Conservation (phyloP, 2,888 invertebrate genomes). For the Papilio demoleus region DNA sequence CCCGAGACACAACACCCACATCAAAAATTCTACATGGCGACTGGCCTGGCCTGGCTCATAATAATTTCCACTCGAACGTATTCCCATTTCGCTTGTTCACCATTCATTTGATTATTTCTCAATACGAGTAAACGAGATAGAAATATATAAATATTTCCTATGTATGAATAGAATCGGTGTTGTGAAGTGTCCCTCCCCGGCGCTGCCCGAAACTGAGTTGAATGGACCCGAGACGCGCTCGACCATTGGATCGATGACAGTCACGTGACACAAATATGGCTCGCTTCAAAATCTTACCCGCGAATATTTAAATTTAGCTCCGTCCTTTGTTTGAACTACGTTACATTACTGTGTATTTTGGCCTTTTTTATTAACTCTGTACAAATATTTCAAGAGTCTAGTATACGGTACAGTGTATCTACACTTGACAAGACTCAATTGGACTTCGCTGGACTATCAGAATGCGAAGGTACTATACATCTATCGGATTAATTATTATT, state of each 20-base stretch:
- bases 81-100: constrained; percentile 78
- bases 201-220: constrained; percentile 75
- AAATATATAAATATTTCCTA: constrained; percentile 77
- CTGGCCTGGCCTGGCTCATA: constrained; percentile 78
- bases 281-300: constrained; percentile 53
- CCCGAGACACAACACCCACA: constrained; percentile 79
- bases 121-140: constrained; percentile 75
- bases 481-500: neutral
- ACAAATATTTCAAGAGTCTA: neutral
- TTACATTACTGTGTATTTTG: neutral
- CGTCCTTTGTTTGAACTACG: constrained; percentile 26
- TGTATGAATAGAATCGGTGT: constrained; percentile 81
- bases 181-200: constrained; percentile 78
- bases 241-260: constrained; percentile 82
- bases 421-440: neutral
- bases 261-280: constrained; percentile 79
- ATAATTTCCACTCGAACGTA: constrained; percentile 81
- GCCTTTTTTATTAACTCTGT: neutral
- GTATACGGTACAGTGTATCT: neutral
- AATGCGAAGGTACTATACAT: neutral
- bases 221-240: constrained; percentile 84
- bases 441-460: neutral
- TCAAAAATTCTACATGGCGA: constrained; percentile 81
- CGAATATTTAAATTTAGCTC: constrained; percentile 56
- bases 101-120: constrained; percentile 81